Percentiles rank a stretch among this genome's conserved stretches.
Evolutionary conservation across 37 sponge, comb jelly and placozoan genomes (phyloP).

Genomic region (Petrosia ficiformis): DNA sequence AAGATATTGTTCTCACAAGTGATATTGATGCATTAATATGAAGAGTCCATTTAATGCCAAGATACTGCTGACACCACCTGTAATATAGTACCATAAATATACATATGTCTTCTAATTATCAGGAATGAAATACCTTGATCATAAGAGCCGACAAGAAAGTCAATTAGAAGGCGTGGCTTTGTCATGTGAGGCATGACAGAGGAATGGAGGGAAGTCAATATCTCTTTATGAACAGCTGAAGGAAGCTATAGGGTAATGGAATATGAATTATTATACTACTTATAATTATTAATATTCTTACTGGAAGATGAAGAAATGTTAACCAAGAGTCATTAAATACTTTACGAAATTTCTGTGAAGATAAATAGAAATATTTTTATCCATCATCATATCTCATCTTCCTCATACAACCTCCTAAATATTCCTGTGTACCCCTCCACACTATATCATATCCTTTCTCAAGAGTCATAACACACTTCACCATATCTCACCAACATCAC

Average conservation of each 20-base stretch:
- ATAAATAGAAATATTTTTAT: conserved; percentile 6
- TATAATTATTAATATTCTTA: conserved; percentile 17
- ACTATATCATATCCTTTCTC: too few species aligned
- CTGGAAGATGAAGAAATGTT: conserved; percentile 74
- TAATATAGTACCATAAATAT: neutral
- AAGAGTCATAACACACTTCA: too few species aligned
- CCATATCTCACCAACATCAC: too few species aligned
- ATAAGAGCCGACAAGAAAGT: conserved; percentile 88
- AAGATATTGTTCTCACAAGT: conserved; percentile 74
- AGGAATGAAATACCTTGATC: conserved; percentile 46
- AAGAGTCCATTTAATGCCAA: conserved; percentile 96
- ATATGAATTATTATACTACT: neutral
- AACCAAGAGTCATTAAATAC: conserved; percentile 79
- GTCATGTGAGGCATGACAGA: conserved; percentile 89
- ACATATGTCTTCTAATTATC: neutral
- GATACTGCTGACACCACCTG: conserved; percentile 86
- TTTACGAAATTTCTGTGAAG: conserved; percentile 41
- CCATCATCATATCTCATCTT: too few species aligned
- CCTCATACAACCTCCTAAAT: too few species aligned
- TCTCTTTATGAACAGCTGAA: conserved; percentile 17
- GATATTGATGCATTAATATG: conserved; percentile 85
- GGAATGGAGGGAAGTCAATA: conserved; percentile 73
- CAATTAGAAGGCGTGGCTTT: conserved; percentile 86
- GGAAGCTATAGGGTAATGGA: conserved; percentile 20
- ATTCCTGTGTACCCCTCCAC: too few species aligned